These are phyloP conservation scores for Enteromius treurensis DNA, from an alignment of 2,797 vertebrate genomes.

Conservation along the genomic window DNA sequence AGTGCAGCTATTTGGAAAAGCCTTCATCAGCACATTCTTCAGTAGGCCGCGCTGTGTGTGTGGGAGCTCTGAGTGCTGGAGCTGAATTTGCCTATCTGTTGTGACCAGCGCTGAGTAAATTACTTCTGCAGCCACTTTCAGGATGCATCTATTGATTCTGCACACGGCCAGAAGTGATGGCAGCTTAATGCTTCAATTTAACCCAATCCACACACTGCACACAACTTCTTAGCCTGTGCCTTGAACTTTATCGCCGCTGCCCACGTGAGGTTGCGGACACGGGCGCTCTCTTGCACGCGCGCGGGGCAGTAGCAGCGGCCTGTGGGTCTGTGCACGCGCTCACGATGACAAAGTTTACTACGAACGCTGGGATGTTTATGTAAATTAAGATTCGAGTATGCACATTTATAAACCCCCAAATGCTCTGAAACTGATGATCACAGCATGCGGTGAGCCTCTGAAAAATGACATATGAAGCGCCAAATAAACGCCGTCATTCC, in stretches of 20 bases:
- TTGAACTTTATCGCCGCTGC: constrained; percentile 3
- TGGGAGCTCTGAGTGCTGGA: constrained; percentile 28
- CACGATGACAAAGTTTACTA: not conserved
- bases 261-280: not conserved
- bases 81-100: constrained; percentile 41
- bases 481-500: constrained; percentile 41
- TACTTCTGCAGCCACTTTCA: constrained; percentile 36
- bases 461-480: constrained; percentile 39
- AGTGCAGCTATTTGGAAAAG: constrained; percentile 49
- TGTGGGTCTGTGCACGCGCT: not conserved
- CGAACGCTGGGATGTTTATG: constrained; percentile 33
- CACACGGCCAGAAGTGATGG: constrained; percentile 23
- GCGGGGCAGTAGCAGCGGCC: not conserved
- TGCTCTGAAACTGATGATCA: constrained; percentile 37
- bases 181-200: constrained; percentile 48
- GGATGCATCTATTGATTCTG: constrained; percentile 51
- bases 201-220: constrained; percentile 18
- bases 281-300: too few relatives aligned
- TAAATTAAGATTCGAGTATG: constrained; percentile 37
- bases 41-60: constrained; percentile 33
- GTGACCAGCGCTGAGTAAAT: constrained; percentile 46
- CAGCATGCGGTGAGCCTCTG: constrained; percentile 20
- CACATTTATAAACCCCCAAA: constrained; percentile 38
- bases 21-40: constrained; percentile 59
- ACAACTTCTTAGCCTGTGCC: constrained; percentile 10